Conservation (phyloP, 2,797 vertebrate species). For the Sebastes alutus region DNA sequence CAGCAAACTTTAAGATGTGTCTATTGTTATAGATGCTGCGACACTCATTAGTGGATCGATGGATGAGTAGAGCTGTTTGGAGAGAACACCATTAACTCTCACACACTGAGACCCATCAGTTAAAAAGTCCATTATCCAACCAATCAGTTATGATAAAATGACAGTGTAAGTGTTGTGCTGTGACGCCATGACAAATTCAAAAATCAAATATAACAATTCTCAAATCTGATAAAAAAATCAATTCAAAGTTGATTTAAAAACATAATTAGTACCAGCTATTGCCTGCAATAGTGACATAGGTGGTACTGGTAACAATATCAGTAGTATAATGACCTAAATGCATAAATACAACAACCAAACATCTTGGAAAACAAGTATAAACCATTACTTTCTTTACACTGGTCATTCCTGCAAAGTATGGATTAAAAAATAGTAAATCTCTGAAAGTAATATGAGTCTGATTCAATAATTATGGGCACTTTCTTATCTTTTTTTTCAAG, state of each 20-base stretch:
- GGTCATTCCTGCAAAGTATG: neutral
- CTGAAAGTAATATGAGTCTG: neutral
- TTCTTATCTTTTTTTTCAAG: neutral
- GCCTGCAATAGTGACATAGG: neutral
- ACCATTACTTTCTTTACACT: neutral
- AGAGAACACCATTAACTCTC: too few species aligned
- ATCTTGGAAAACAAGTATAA: neutral
- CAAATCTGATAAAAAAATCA: neutral
- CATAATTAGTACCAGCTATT: neutral
- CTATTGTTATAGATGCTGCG: too few species aligned
- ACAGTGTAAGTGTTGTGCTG: neutral
- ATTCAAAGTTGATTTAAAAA: neutral
- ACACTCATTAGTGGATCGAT: too few species aligned
- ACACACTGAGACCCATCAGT: too few species aligned
- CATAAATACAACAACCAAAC: neutral
- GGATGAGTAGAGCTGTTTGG: too few species aligned
- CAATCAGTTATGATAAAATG: too few species aligned
- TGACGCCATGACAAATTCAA: neutral
- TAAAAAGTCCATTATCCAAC: too few species aligned
- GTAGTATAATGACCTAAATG: neutral
- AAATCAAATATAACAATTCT: neutral
- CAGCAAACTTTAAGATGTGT: too few species aligned
- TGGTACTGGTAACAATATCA: neutral
- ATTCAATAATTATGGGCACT: accelerated
- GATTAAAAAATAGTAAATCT: neutral